Percentiles rank a stretch among this genome's conserved stretches.
Evolutionary conservation across 2,888 invertebrate species (phyloP).

Genomic region (Graphium colonna): DNA sequence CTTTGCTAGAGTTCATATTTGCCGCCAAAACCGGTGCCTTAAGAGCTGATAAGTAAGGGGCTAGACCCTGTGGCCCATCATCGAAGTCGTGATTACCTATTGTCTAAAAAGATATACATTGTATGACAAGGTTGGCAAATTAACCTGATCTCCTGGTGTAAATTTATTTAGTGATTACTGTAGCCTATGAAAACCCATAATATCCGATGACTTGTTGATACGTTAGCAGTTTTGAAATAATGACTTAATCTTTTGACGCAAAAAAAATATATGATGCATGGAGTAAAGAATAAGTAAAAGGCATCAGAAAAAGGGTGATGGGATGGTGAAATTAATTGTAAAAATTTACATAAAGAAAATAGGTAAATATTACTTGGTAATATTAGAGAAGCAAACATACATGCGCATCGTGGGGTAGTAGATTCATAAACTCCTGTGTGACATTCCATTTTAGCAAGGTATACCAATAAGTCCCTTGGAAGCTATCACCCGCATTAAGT

Average conservation of each 20-base stretch:
- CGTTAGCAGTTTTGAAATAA: too few relatives aligned
- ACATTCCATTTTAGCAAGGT: slow-evolving; percentile 86
- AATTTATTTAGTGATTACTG: too few relatives aligned
- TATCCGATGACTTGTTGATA: too few relatives aligned
- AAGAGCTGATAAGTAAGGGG: slow-evolving; percentile 83
- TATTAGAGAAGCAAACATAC: slow-evolving; percentile 60
- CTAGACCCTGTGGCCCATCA: slow-evolving; percentile 84
- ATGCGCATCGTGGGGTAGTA: slow-evolving; percentile 87
- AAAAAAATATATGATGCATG: background rate
- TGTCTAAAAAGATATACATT: slow-evolving; percentile 71
- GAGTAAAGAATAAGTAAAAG: too few relatives aligned
- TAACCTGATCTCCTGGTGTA: too few relatives aligned
- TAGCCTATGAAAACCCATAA: too few relatives aligned
- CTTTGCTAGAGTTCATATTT: slow-evolving; percentile 85
- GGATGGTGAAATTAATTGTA: too few relatives aligned
- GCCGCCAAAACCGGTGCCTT: slow-evolving; percentile 86
- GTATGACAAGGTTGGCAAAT: too few relatives aligned
- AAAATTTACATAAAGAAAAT: too few relatives aligned
- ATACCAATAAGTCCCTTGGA: slow-evolving; percentile 93
- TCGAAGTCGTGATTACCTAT: slow-evolving; percentile 95
- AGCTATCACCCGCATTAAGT: slow-evolving; percentile 91
- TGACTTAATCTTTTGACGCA: too few relatives aligned
- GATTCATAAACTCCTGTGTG: slow-evolving; percentile 87
- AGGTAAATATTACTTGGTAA: too few relatives aligned
- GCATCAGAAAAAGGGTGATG: too few relatives aligned